Evolutionary conservation across 1,140 invertebrate species (phyloP), one percentile per base, ranked within the genome.

Genomic region (Amphibalanus amphitrite): DNA sequence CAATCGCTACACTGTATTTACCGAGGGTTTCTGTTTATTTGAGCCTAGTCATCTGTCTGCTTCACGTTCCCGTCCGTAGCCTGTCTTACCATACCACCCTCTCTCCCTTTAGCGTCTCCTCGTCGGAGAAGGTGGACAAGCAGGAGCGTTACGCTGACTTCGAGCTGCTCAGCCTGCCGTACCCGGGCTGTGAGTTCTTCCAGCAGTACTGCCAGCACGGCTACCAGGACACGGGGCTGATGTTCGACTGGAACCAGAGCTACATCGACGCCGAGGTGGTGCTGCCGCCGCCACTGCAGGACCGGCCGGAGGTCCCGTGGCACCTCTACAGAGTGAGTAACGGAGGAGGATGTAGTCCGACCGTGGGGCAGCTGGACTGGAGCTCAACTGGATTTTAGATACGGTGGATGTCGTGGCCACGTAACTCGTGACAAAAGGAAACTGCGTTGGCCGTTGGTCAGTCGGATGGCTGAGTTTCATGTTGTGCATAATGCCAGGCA

Each of bases 71-170:
- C 67, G 28, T 28, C 29, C 67, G 8, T 28, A 28, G 26, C 29
- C 67, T 67, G 26, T 67, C 67, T 67, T 28, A 28, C 67, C n/a
- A n/a, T n/a, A n/a, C 4, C 13, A 17, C 47, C 47, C 13, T 20
- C 47, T 8, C 10, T 23, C n/a, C n/a, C n/a, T n/a, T n/a, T n/a
- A 91, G 89, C 79, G 86, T 89, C n/a, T 90, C 90, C 28, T 92
- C 91, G 15, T 92, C 90, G 69, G 91, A 93, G 78, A 93, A 92
- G 79, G 89, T 91, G 30, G 90, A 92, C 78, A 90, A 89, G 76
- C 87, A 89, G 77, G 87, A 88, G 77, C 83, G 89, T 73, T 93
- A 92, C 78, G 82, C 82, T 59, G 86, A 89, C 72, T 93, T 92
- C 77, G 86, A 84, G 71, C 84, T 93, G 70, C 80, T 91, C 72